Base-by-base conservation (phyloP, 2,888 invertebrate genomes). In the Apoda limacodes region DNA sequence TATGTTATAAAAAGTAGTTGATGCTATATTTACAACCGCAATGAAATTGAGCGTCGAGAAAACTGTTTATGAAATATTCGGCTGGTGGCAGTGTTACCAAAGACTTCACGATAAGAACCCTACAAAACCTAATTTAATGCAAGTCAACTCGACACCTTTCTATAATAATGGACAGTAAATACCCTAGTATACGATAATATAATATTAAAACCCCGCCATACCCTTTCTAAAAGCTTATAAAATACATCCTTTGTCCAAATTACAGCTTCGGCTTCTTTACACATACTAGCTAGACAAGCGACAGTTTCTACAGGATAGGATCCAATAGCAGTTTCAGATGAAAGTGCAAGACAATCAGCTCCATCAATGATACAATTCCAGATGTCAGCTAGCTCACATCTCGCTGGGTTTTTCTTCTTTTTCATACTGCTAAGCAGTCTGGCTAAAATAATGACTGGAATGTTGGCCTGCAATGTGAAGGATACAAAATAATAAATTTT, bases 341-440 rank as follows among this genome's bases (percentile, higher is more conserved):
- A 84, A 25, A 90, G 68, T 64, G 88, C 84, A 34, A 90, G 75
- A 43, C 83, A 84, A 52, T 90, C 90, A 25, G 83, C 86, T 10
- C 90, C 90, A 48, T 90, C 90, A 10, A 90, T 59, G 12, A 92
- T 84, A 28, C 90, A 88, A 54, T 88, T 89, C 22, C 88, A 87
- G 5, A 91, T 84, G 45, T 89, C 88, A 14, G 86, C 82, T 9
- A 86, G 70, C 57, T 89, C 89, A 2, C 88, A 83, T 50, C 88
- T 67, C 2, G 70, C 48, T 1, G 78, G 67, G 20, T 66, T 45
- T 34, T 53, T 57, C 19, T 58, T 61, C 7, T 41, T 43, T 7
- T 64, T 50, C 78, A 78, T 78, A 30, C 66, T 71, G 37, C 50
- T 62, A 4, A 78, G 40, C 3, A 76, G 48, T 10, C 74, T 64